Evolutionary conservation across 2,888 invertebrate genomes (phyloP).

Genomic region (Oegoconia quadripuncta): DNA sequence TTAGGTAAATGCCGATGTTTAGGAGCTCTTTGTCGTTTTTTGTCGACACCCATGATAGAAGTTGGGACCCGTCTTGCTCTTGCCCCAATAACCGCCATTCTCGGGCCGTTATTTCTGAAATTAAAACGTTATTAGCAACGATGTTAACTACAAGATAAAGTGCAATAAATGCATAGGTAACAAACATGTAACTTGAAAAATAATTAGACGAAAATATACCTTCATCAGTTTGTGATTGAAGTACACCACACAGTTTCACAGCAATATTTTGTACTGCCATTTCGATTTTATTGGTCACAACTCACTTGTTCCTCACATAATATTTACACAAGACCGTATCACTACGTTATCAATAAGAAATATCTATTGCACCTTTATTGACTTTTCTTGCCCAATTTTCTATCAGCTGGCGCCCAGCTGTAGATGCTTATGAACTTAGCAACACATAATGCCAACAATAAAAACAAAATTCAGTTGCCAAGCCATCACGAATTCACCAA

Average conservation of each 20-base stretch:
- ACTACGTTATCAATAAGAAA: slow-evolving; percentile 46
- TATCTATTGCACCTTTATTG: slow-evolving; percentile 46
- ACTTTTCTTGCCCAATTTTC: slow-evolving; percentile 66
- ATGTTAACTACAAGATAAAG: not conserved
- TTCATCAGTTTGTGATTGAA: slow-evolving; percentile 66
- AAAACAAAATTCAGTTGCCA: slow-evolving; percentile 27
- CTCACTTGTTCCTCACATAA: slow-evolving; percentile 38
- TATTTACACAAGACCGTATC: slow-evolving; percentile 27
- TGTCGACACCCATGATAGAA: slow-evolving; percentile 83
- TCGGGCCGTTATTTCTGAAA: slow-evolving; percentile 80
- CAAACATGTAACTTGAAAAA: not conserved
- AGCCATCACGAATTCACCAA: slow-evolving; percentile 39
- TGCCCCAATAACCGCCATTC: slow-evolving; percentile 91
- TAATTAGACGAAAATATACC: slow-evolving; percentile 46
- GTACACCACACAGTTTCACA: slow-evolving; percentile 77
- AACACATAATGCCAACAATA: slow-evolving; percentile 40
- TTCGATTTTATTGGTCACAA: slow-evolving; percentile 23
- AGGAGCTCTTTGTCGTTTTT: slow-evolving; percentile 46
- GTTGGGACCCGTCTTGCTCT: slow-evolving; percentile 86
- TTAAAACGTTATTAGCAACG: not conserved
- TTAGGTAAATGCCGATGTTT: slow-evolving; percentile 81
- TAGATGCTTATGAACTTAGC: slow-evolving; percentile 51
- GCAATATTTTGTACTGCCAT: slow-evolving; percentile 77
- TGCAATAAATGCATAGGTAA: not conserved
- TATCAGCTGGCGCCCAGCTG: slow-evolving; percentile 78